Percentiles rank a stretch among this genome's conserved stretches.
phyloP scores from a whole-genome alignment of 2,113 vertebrate genomes.

The Tricholaema leucomelas region DNA sequence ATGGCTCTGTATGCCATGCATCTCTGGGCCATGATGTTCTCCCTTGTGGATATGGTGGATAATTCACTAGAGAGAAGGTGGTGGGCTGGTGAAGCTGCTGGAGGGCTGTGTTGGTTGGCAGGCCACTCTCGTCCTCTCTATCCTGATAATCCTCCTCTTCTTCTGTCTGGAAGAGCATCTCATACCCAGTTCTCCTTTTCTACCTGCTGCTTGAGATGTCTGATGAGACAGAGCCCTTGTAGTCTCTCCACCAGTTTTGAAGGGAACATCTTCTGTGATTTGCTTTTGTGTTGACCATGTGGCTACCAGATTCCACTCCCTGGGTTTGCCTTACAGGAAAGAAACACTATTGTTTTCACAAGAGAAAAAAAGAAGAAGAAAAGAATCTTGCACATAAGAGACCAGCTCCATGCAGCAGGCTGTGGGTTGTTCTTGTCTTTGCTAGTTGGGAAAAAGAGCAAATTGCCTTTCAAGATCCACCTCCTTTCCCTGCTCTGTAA shows the following conservation, averaged over 20 bases:
- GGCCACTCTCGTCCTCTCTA: background rate
- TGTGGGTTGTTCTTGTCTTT: background rate
- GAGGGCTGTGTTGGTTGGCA: background rate
- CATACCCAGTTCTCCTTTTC: background rate
- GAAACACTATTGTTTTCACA: background rate
- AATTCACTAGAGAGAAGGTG: background rate
- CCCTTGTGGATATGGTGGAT: fast-evolving
- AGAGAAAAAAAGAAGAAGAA: background rate
- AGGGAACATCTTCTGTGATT: background rate
- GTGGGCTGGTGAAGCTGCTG: background rate
- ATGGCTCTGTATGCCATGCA: background rate
- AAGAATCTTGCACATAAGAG: background rate
- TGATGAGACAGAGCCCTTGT: background rate
- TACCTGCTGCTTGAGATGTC: background rate
- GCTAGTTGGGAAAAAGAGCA: background rate
- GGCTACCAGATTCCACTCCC: background rate
- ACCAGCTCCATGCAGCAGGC: background rate
- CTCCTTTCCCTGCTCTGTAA: background rate
- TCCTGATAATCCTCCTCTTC: background rate
- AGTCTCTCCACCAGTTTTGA: background rate
- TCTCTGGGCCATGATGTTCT: fast-evolving
- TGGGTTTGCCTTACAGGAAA: background rate
- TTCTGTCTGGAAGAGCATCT: background rate
- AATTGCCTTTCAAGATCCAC: background rate
- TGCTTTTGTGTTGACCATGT: background rate